phyloP scores from a whole-genome alignment of 2,797 vertebrate species.

The Sarcoramphus papa region DNA sequence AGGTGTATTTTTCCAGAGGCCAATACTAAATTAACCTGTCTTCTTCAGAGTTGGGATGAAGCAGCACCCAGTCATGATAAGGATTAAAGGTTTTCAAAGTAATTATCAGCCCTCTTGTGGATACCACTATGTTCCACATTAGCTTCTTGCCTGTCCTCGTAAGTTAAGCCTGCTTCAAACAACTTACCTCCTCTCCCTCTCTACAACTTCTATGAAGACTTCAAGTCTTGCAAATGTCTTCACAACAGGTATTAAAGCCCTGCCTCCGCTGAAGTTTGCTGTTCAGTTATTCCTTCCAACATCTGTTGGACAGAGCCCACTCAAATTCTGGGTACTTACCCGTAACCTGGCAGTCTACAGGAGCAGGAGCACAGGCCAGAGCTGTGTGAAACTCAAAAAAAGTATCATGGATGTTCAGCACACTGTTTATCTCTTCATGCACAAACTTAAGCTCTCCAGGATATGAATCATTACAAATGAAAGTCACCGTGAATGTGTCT shows the following conservation, averaged over 20 bases:
- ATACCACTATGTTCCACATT: not conserved
- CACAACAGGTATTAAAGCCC: not conserved
- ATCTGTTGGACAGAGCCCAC: not conserved
- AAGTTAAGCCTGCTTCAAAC: not conserved
- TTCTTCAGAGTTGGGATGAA: not conserved
- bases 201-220: not conserved
- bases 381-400: conserved; percentile 89
- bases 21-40: not conserved
- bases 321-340: conserved; percentile 70
- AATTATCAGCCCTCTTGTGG: not conserved
- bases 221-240: not conserved
- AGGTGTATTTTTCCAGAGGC: not conserved
- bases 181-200: not conserved
- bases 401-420: conserved; percentile 71
- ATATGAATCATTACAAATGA: conserved; percentile 83
- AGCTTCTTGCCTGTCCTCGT: not conserved
- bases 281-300: not conserved
- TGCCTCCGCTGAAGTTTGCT: not conserved
- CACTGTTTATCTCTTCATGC: conserved; percentile 78
- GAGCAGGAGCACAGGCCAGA: conserved; percentile 85
- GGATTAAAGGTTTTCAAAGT: not conserved
- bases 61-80: not conserved
- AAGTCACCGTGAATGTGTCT: conserved; percentile 83
- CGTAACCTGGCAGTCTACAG: conserved; percentile 86
- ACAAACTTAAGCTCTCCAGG: conserved; percentile 75